Conservation (phyloP, 37 sponge, comb jelly and placozoan genomes). For the Crambe crambe region DNA sequence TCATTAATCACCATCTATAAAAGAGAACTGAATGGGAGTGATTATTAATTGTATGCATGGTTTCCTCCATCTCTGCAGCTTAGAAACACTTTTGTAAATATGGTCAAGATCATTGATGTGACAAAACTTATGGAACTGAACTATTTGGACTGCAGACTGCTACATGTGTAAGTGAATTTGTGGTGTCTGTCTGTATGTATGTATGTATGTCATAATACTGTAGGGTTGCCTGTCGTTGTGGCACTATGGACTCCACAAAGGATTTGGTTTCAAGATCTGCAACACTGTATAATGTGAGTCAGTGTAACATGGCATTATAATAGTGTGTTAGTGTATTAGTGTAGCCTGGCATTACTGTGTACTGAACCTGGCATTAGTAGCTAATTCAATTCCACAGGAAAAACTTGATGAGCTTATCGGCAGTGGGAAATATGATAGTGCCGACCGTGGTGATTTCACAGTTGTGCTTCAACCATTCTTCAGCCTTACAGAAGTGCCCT, state of each 20-base stretch:
- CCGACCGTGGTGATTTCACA: conserved; percentile 57
- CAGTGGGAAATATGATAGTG: conserved; percentile 2
- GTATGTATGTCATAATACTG: not conserved
- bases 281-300: not conserved
- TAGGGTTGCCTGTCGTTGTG: not conserved
- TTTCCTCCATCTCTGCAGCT: conserved; percentile 56
- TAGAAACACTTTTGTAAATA: conserved; percentile 42
- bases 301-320: not conserved
- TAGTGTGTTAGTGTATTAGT: not conserved
- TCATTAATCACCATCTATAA: too few relatives aligned
- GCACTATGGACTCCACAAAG: not conserved
- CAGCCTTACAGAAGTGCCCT: not conserved
- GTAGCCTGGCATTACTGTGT: not conserved
- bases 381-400: not conserved
- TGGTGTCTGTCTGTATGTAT: not conserved
- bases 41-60: too few relatives aligned
- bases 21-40: not conserved
- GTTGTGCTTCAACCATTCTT: conserved; percentile 76
- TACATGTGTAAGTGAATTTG: conserved; percentile 22
- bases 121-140: conserved; percentile 7
- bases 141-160: not conserved
- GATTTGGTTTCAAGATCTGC: not conserved
- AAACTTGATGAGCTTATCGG: conserved; percentile 14
- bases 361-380: too few relatives aligned
- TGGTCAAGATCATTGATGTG: conserved; percentile 46